Percentiles rank a stretch among this genome's conserved stretches.
Evolutionary conservation across 2,797 vertebrate genomes (phyloP).

Genomic region (Myiothlypis chrysogaster): DNA sequence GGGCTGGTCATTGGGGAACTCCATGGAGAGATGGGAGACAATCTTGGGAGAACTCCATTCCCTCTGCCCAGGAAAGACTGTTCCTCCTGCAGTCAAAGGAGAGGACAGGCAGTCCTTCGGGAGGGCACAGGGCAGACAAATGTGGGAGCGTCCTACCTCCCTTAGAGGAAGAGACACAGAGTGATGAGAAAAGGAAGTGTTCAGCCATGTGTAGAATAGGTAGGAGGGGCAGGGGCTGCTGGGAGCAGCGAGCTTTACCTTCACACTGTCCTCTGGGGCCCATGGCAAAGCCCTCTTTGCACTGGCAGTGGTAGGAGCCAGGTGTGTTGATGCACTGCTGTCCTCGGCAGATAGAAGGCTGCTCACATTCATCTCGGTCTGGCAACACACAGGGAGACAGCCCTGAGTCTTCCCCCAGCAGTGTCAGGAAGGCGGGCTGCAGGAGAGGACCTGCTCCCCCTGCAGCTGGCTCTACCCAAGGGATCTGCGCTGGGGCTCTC

Average conservation of each 20-base stretch:
- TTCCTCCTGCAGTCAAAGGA: not conserved
- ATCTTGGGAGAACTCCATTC: not conserved
- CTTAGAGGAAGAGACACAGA: not conserved
- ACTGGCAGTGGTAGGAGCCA: constrained; percentile 89
- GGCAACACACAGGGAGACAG: constrained; percentile 32
- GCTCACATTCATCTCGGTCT: constrained; percentile 90
- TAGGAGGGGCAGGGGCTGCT: not conserved
- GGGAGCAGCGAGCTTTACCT: constrained; percentile 73
- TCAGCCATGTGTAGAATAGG: not conserved
- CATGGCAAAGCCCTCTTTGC: constrained; percentile 82
- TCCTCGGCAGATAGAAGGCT: constrained; percentile 80
- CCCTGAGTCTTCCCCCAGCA: not conserved
- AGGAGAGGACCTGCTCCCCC: not conserved
- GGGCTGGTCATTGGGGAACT: not conserved
- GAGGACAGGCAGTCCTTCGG: not conserved
- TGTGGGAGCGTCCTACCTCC: not conserved
- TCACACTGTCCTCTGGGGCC: constrained; percentile 83
- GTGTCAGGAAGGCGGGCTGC: not conserved
- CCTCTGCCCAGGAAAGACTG: not conserved
- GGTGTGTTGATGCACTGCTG: constrained; percentile 86
- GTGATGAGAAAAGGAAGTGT: not conserved
- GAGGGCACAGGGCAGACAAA: not conserved
- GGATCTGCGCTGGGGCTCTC: not conserved
- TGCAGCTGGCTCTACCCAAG: not conserved
- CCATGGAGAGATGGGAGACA: not conserved